These are phyloP conservation scores for Emmelina monodactyla DNA, from an alignment of 2,888 invertebrate species.

Conservation along the genomic window DNA sequence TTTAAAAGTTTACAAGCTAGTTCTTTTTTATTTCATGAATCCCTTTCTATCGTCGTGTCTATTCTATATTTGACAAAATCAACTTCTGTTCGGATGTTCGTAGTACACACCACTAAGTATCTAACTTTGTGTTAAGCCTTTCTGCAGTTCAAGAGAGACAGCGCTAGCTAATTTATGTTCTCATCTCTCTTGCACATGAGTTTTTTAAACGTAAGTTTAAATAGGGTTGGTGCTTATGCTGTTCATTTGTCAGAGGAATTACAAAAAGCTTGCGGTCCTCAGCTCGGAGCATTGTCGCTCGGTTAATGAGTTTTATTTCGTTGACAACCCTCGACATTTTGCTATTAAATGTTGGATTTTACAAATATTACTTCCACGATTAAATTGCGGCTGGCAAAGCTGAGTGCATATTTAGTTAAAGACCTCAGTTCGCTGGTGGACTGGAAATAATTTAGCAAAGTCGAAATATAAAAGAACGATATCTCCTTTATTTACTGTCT, in stretches of 20 bases:
- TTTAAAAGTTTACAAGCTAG: too few species aligned
- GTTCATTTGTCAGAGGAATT: conserved; percentile 55
- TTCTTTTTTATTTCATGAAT: too few species aligned
- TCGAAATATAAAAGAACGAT: too few species aligned
- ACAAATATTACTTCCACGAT: conserved; percentile 14
- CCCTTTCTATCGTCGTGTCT: too few species aligned
- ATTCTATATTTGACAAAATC: not conserved
- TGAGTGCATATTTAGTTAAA: too few species aligned
- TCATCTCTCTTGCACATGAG: not conserved
- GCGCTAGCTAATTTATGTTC: not conserved
- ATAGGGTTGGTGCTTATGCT: conserved; percentile 18
- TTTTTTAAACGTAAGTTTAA: not conserved
- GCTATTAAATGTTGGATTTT: conserved; percentile 22
- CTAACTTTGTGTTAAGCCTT: too few species aligned
- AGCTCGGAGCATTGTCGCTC: conserved; percentile 21
- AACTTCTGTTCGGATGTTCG: not conserved
- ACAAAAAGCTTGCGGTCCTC: conserved; percentile 52
- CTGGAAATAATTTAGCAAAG: too few species aligned
- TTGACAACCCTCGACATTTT: conserved; percentile 25
- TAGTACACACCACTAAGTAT: too few species aligned
- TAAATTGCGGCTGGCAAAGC: too few species aligned
- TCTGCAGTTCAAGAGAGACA: not conserved
- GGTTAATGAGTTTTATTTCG: conserved; percentile 46
- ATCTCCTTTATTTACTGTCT: too few species aligned
- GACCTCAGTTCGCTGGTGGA: too few species aligned